Evolutionary conservation across 1,140 invertebrate genomes (phyloP), one percentile per base, ranked within the genome.

Genomic region (Adelges cooleyi): DNA sequence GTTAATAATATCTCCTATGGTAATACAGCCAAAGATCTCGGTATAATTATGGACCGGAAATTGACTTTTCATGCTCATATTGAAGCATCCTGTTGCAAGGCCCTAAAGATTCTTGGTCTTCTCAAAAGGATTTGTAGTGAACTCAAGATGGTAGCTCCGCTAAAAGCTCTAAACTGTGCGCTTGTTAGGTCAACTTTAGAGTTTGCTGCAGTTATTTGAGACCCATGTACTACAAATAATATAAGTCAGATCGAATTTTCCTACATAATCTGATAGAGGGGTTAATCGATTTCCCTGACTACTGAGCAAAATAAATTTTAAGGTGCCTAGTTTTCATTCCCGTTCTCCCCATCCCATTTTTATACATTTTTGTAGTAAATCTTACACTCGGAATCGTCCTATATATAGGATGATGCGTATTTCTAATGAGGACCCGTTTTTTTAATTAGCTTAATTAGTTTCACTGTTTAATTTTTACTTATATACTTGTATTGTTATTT

Each of bases 161-260:
- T 38, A 13, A 38, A 38, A 38, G 36, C 36, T 38, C 13, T 38
- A 38, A 8, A 38, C 36, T 38, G 36, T 38, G 36, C 36, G 6
- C 36, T 38, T 38, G 36, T 38, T 38, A 38, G 36, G 36, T 38
- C 36, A 8, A 13, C 13, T 8, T 13, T 38, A 13, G 36, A 38
- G 36, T 13, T 8, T 38, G 36, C 36, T 38, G 36, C 13, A 8
- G 36, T 38, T 38, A 38, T 38, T 38, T 38, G 36, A 38, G 36
- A 38, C 36, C 36, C 36, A 13, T 38, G 13, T 38, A 8, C 36
- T 6, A 13, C 6, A 13, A 38, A 38, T 38, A 38, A 13, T 38
- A 38, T 6, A 38, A 38, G 36, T 38, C 36, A 38, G 36, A 38
- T 98, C 83, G 96, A 87, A 0, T 15, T 17, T 42, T 42, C 11